Percentiles rank a stretch among this genome's conserved stretches.
Evolutionary conservation across 2,113 vertebrate species (phyloP).

Genomic region (Ariopsis seemanni): DNA sequence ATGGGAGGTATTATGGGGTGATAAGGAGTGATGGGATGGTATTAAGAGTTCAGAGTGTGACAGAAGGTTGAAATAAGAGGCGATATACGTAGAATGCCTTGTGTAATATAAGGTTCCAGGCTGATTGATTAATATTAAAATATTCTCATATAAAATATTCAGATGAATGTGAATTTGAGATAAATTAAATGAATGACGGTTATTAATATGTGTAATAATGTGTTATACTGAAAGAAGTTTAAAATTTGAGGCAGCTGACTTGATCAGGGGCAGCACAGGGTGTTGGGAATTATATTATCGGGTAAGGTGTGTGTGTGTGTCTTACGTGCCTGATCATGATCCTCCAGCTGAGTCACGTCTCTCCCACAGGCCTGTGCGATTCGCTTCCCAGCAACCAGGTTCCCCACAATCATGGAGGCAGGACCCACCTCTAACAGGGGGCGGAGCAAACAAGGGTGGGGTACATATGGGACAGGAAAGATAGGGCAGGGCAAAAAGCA

Average conservation of each 20-base stretch:
- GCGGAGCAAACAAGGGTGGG: background rate
- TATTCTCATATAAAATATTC: too few species aligned
- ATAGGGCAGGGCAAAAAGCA: background rate
- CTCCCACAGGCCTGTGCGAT: constrained; percentile 93
- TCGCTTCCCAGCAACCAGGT: constrained; percentile 92
- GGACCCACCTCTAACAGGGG: constrained; percentile 85
- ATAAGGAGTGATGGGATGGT: background rate
- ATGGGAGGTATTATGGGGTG: too few species aligned
- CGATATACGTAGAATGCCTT: background rate
- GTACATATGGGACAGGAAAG: background rate
- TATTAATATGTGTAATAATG: background rate
- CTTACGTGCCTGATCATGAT: constrained; percentile 93
- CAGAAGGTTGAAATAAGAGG: background rate
- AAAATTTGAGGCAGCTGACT: background rate
- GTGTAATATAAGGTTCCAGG: too few species aligned
- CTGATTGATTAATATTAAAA: too few species aligned
- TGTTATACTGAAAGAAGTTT: background rate
- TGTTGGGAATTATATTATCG: background rate
- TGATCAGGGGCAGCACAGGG: background rate
- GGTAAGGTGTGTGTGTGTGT: constrained; percentile 59
- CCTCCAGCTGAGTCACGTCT: constrained; percentile 88
- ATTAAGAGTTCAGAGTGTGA: background rate
- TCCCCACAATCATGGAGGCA: constrained; percentile 95
- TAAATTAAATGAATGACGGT: too few species aligned
- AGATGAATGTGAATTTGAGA: too few species aligned